Evolutionary conservation across 2,797 vertebrate genomes (phyloP).

Genomic region (Valencia hispanica): DNA sequence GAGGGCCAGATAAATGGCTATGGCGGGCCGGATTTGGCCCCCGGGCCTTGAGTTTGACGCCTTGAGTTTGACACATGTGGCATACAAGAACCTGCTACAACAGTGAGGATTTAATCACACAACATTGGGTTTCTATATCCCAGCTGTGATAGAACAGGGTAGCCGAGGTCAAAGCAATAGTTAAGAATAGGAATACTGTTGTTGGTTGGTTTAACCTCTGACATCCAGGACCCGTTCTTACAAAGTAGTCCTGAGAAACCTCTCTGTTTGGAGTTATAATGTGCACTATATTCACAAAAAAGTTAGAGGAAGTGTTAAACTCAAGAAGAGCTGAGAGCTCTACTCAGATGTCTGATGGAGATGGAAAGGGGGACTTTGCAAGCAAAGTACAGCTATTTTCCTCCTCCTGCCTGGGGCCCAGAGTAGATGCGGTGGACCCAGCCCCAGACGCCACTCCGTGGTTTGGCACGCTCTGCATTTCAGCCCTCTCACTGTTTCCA

Average conservation of each 20-base stretch:
- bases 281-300: not conserved
- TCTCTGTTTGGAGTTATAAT: not conserved
- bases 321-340: slow-evolving; percentile 32
- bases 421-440: slow-evolving; percentile 80
- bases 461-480: slow-evolving; percentile 76
- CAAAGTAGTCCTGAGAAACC: slow-evolving; percentile 1
- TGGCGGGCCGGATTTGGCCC: too few relatives aligned
- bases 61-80: too few relatives aligned
- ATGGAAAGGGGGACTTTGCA: slow-evolving; percentile 57
- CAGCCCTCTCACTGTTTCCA: slow-evolving; percentile 78
- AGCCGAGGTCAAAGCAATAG: slow-evolving; percentile 57
- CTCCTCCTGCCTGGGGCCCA: slow-evolving; percentile 72
- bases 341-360: slow-evolving; percentile 40
- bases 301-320: slow-evolving; percentile 48
- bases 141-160: slow-evolving; percentile 44
- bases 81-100: slow-evolving; percentile 37
- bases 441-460: slow-evolving; percentile 79
- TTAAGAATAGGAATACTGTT: slow-evolving; percentile 39
- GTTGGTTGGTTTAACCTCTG: slow-evolving; percentile 54
- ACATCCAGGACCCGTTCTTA: slow-evolving; percentile 52
- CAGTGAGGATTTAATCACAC: slow-evolving; percentile 62
- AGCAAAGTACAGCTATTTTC: slow-evolving; percentile 52
- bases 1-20: too few relatives aligned
- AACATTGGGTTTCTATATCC: slow-evolving; percentile 31
- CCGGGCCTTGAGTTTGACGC: too few relatives aligned